Evolutionary conservation across 2,888 invertebrate species (phyloP).

Genomic region (Drosophila stalkeri): DNA sequence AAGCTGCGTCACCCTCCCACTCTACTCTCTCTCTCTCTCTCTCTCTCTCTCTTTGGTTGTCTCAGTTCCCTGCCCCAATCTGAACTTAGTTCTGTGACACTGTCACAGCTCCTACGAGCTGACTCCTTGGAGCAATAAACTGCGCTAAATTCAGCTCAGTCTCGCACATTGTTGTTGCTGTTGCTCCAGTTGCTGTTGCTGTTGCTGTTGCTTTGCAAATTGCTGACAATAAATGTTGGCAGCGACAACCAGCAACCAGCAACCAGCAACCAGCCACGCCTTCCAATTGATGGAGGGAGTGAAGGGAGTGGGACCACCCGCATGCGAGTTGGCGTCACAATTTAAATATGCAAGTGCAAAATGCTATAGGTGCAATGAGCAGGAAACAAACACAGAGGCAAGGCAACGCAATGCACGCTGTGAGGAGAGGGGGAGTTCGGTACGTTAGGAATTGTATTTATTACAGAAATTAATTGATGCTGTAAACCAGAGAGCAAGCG

Average conservation of each 20-base stretch:
- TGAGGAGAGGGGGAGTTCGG: background rate
- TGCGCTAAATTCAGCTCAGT: conserved; percentile 77
- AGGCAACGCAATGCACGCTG: background rate
- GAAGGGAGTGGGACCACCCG: conserved; percentile 24
- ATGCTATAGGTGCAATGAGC: conserved; percentile 73
- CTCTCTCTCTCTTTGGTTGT: background rate
- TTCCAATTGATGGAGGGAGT: background rate
- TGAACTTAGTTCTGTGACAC: conserved; percentile 39
- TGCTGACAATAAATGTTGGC: conserved; percentile 80
- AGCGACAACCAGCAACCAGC: conserved; percentile 50
- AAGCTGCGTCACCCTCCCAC: background rate
- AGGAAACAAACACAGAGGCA: conserved; percentile 52
- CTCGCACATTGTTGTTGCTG: conserved; percentile 51
- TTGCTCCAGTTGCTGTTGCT: conserved; percentile 26
- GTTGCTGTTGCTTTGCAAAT: conserved; percentile 74
- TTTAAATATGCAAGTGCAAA: conserved; percentile 69
- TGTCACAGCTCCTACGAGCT: conserved; percentile 53
- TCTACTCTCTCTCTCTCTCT: background rate
- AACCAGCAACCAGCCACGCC: conserved; percentile 27
- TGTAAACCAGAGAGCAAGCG: conserved; percentile 6
- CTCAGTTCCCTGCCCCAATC: conserved; percentile 1
- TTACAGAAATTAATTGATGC: conserved; percentile 74
- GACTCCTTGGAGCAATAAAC: conserved; percentile 80
- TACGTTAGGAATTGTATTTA: conserved; percentile 61
- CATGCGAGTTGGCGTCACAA: conserved; percentile 40